These are phyloP conservation scores for Argopecten irradians DNA, from an alignment of 1,140 invertebrate species.

Conservation along the genomic window DNA sequence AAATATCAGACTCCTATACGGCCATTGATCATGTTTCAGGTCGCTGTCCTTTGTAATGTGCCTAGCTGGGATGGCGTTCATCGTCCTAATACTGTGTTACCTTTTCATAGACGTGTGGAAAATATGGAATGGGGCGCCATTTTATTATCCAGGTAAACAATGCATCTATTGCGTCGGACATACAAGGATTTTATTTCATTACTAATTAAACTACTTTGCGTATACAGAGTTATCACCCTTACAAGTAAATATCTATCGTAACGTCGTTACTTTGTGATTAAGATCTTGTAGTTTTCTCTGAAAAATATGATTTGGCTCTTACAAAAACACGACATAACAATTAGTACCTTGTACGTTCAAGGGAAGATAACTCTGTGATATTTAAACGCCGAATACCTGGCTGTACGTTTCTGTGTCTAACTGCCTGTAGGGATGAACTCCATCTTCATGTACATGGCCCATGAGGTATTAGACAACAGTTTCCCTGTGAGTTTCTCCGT, in stretches of 20 bases:
- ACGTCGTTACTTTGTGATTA: too few species aligned
- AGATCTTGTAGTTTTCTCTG: too few species aligned
- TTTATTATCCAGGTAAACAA: constrained; percentile 81
- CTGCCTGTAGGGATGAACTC: constrained; percentile 87
- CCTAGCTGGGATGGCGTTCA: constrained; percentile 84
- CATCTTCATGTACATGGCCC: constrained; percentile 90
- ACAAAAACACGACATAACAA: too few species aligned
- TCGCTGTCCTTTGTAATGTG: constrained; percentile 92
- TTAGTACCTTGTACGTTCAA: too few species aligned
- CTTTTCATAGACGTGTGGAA: constrained; percentile 87
- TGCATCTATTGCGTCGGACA: background rate
- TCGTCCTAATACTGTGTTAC: constrained; percentile 86
- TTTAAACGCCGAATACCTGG: too few species aligned
- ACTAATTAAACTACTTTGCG: background rate
- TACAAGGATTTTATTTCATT: background rate
- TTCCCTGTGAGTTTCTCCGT: constrained; percentile 85
- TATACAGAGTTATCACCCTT: too few species aligned
- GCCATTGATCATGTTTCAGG: constrained; percentile 81
- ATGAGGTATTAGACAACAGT: constrained; percentile 85
- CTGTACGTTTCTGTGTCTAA: background rate
- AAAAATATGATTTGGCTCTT: too few species aligned
- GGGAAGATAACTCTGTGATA: too few species aligned
- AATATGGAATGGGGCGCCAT: constrained; percentile 92
- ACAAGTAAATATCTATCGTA: too few species aligned
- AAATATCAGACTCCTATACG: too few species aligned